phyloP scores from a whole-genome alignment of 2,113 vertebrate species.

The Benitochromis conjunctus region DNA sequence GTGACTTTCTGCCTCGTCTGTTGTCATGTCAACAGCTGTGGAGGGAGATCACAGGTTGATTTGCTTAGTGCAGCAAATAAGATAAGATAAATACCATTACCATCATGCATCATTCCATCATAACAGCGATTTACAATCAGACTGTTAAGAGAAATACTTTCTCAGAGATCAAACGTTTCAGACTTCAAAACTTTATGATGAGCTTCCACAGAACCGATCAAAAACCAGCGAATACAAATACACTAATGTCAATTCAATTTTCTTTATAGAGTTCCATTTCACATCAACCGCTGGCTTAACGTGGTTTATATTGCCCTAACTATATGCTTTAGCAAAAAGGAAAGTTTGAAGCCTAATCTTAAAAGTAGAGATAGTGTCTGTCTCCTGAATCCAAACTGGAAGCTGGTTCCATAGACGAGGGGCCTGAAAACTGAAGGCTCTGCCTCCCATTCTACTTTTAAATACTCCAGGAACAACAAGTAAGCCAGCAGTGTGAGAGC shows the following conservation, averaged over 20 bases:
- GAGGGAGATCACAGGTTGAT: not conserved
- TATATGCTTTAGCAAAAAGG: not conserved
- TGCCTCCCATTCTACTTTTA: not conserved
- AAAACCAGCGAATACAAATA: not conserved
- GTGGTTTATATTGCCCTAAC: not conserved
- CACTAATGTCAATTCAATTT: not conserved
- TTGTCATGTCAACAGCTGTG: slow-evolving; percentile 88
- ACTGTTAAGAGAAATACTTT: not conserved
- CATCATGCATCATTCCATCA: not conserved
- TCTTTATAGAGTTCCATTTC: too few species aligned
- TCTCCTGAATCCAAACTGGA: not conserved
- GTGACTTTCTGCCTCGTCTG: slow-evolving; percentile 84
- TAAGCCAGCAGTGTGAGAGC: accelerated
- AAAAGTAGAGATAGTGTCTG: not conserved
- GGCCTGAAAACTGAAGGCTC: not conserved
- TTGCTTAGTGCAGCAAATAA: not conserved
- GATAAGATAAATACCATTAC: not conserved
- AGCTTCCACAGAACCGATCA: not conserved
- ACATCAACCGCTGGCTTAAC: not conserved
- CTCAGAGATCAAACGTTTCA: not conserved
- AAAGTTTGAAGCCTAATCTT: not conserved
- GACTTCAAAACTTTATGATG: not conserved
- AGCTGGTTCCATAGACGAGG: not conserved
- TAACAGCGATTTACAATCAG: not conserved
- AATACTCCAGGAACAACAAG: not conserved